phyloP scores from a whole-genome alignment of 1,140 invertebrate genomes.

The Diprion similis region DNA sequence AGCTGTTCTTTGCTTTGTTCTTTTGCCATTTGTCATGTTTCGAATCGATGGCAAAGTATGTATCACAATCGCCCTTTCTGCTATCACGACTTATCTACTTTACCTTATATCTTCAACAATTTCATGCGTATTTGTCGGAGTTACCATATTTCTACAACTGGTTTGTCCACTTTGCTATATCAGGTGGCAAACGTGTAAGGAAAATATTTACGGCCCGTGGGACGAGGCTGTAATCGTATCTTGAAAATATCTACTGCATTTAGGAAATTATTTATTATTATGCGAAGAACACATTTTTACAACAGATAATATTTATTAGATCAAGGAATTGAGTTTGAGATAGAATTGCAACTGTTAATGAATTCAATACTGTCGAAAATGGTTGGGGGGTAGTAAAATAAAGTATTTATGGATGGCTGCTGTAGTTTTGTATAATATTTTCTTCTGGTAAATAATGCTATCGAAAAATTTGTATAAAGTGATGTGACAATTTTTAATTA shows the following conservation, averaged over 20 bases:
- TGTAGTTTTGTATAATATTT: too few species aligned
- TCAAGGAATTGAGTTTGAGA: too few species aligned
- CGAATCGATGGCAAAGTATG: constrained; percentile 41
- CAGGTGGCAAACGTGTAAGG: constrained; percentile 83
- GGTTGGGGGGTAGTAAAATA: too few species aligned
- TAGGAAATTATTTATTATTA: neutral
- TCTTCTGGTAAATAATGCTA: too few species aligned
- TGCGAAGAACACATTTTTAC: too few species aligned
- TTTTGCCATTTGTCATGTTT: constrained; percentile 81
- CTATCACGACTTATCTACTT: constrained; percentile 61
- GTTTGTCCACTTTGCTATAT: constrained; percentile 85
- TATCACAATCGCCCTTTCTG: constrained; percentile 39
- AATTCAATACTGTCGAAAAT: too few species aligned
- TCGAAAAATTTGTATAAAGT: too few species aligned
- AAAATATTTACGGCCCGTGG: constrained; percentile 96
- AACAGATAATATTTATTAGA: too few species aligned
- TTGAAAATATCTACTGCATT: constrained; percentile 21
- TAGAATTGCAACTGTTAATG: too few species aligned
- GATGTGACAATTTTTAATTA: too few species aligned
- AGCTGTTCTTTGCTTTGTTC: constrained; percentile 86
- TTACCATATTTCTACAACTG: constrained; percentile 72
- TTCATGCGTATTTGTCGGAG: constrained; percentile 67
- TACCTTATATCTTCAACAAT: constrained; percentile 65
- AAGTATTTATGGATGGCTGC: too few species aligned
- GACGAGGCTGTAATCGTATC: constrained; percentile 80